Conservation (phyloP, 2,113 vertebrate genomes). For the Cottus gobio region DNA sequence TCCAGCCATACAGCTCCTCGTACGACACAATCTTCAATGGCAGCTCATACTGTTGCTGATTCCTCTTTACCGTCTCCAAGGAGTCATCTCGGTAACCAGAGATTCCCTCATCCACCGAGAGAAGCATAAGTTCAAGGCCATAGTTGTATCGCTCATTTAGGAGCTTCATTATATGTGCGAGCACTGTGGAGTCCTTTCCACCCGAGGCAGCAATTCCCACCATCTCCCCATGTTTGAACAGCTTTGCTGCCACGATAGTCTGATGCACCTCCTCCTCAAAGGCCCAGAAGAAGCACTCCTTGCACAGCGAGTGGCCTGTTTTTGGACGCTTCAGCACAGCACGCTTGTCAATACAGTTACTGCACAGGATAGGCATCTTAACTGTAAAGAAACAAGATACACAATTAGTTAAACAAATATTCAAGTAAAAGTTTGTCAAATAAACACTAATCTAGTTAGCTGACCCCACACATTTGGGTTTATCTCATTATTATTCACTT, state of each 20-base stretch:
- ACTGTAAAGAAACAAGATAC: constrained; percentile 1
- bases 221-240: constrained; percentile 84
- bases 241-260: constrained; percentile 81
- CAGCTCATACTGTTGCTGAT: constrained; percentile 86
- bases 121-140: constrained; percentile 83
- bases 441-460: neutral
- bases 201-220: constrained; percentile 90
- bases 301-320: constrained; percentile 86
- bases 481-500: neutral
- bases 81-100: constrained; percentile 90
- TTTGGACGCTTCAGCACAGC: constrained; percentile 82
- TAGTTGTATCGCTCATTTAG: constrained; percentile 86
- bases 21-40: constrained; percentile 90
- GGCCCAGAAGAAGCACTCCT: constrained; percentile 87
- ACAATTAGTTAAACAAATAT: neutral
- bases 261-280: constrained; percentile 91
- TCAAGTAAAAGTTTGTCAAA: neutral
- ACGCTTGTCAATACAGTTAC: constrained; percentile 77
- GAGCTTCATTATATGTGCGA: constrained; percentile 88
- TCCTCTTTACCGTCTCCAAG: constrained; percentile 88
- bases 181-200: constrained; percentile 92
- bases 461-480: neutral
- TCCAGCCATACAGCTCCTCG: constrained; percentile 91
- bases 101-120: constrained; percentile 92
- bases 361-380: constrained; percentile 84